A percentile compares a stretch with the other conserved stretches of the same genome.
phyloP scores from a whole-genome alignment of 2,797 vertebrate species.

The Selene dorsalis region DNA sequence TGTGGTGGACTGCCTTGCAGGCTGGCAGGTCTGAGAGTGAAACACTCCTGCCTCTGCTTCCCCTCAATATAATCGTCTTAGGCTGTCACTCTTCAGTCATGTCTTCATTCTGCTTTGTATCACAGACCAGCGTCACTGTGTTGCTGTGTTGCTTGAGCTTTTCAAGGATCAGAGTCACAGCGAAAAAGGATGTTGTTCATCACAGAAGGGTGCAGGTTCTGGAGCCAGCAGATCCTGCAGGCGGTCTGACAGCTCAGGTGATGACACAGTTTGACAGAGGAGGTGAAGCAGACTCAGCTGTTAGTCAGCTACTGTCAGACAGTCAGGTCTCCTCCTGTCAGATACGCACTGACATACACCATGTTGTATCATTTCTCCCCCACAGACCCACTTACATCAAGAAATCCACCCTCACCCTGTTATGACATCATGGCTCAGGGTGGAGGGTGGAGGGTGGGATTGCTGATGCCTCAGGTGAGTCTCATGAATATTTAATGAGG shows the following conservation, averaged over 20 bases:
- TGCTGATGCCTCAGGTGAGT: slow-evolving; percentile 37
- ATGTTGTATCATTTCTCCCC: slow-evolving; percentile 44
- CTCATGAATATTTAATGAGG: slow-evolving; percentile 61
- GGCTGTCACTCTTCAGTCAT: not conserved
- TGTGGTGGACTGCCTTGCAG: too few species aligned
- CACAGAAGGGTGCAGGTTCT: not conserved
- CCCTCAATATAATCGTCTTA: not conserved
- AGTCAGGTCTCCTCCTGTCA: slow-evolving; percentile 18
- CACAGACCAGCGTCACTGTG: not conserved
- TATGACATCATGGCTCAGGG: slow-evolving; percentile 35
- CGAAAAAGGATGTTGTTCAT: not conserved
- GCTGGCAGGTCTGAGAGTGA: not conserved
- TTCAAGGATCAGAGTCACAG: not conserved
- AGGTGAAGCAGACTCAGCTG: slow-evolving; percentile 36
- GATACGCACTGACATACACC: slow-evolving; percentile 50
- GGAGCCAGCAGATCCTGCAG: slow-evolving; percentile 1
- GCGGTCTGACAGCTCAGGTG: not conserved
- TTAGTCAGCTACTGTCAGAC: slow-evolving; percentile 42
- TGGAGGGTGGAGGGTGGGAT: slow-evolving; percentile 18
- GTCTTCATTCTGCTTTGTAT: not conserved
- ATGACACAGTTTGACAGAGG: slow-evolving; percentile 25
- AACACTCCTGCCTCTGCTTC: not conserved
- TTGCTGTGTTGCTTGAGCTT: not conserved
- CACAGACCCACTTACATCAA: slow-evolving; percentile 21
- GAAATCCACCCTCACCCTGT: slow-evolving; percentile 28